Evolutionary conservation across 2,797 vertebrate species (phyloP).

Genomic region (Tapera naevia): DNA sequence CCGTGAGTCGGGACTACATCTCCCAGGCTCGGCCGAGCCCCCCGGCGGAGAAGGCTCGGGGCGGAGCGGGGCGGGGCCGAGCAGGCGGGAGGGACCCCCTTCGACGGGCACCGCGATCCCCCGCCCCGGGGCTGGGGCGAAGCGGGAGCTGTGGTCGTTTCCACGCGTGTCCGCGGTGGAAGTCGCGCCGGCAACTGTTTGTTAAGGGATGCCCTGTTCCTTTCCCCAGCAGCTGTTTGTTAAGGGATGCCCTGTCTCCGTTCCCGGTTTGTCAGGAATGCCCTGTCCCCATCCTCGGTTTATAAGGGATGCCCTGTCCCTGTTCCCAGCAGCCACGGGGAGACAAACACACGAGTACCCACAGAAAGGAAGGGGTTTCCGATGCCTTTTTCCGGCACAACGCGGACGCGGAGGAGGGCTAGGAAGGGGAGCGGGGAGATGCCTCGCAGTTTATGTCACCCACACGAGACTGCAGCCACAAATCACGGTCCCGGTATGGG

Average conservation of each 20-base stretch:
- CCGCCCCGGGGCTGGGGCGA: background rate
- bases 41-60: background rate
- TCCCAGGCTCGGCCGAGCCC: constrained; percentile 47
- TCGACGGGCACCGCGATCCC: background rate
- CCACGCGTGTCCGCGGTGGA: background rate
- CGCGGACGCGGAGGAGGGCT: background rate
- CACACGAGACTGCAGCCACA: constrained; percentile 43
- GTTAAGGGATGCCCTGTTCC: no score
- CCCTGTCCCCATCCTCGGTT: no score
- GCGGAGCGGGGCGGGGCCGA: background rate
- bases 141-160: background rate
- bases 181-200: no score
- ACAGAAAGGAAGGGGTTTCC: background rate
- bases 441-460: background rate
- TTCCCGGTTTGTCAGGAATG: no score
- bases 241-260: no score
- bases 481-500: constrained; percentile 62
- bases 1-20: constrained; percentile 37
- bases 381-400: background rate
- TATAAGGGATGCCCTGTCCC: background rate
- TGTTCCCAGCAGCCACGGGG: background rate
- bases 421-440: background rate
- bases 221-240: no score
- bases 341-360: background rate
- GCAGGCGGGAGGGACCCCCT: background rate